phyloP scores from a whole-genome alignment of 64 coral and sea anemone genomes.

The Pocillopora damicornis region DNA sequence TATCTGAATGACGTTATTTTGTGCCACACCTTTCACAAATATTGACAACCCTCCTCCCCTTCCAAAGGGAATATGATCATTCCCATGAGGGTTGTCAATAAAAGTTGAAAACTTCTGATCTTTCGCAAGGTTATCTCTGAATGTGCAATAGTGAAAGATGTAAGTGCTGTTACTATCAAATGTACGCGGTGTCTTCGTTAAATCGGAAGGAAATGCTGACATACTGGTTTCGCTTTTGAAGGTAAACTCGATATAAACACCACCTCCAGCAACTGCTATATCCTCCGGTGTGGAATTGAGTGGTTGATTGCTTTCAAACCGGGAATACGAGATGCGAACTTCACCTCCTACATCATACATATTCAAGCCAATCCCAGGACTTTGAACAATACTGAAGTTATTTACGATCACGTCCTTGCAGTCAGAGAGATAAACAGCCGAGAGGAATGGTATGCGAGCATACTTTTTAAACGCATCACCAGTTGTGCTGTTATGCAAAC shows the following conservation, averaged over 20 bases:
- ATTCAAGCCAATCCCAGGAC: constrained; percentile 51
- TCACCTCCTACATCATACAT: constrained; percentile 57
- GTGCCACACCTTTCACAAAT: constrained; percentile 40
- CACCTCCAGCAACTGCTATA: constrained; percentile 39
- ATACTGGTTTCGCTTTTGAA: neutral
- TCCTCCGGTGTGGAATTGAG: neutral
- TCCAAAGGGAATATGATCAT: constrained; percentile 24
- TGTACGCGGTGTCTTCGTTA: neutral
- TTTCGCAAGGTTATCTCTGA: constrained; percentile 16
- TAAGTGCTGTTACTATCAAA: constrained; percentile 23
- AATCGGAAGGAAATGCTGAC: constrained; percentile 8
- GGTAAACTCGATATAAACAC: constrained; percentile 45
- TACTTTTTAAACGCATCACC: neutral
- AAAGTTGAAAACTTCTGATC: neutral
- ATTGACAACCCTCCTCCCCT: constrained; percentile 50
- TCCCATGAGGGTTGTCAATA: neutral
- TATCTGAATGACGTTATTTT: constrained; percentile 55
- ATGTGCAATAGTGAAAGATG: constrained; percentile 1
- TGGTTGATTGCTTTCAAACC: constrained; percentile 31
- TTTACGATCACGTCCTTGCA: constrained; percentile 20
- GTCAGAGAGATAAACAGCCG: constrained; percentile 26
- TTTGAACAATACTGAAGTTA: constrained; percentile 9
- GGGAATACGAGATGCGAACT: constrained; percentile 29
- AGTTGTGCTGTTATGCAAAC: constrained; percentile 15
- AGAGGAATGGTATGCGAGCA: neutral